Evolutionary conservation across 2,888 invertebrate species (phyloP).

Genomic region (Heliconius sara): DNA sequence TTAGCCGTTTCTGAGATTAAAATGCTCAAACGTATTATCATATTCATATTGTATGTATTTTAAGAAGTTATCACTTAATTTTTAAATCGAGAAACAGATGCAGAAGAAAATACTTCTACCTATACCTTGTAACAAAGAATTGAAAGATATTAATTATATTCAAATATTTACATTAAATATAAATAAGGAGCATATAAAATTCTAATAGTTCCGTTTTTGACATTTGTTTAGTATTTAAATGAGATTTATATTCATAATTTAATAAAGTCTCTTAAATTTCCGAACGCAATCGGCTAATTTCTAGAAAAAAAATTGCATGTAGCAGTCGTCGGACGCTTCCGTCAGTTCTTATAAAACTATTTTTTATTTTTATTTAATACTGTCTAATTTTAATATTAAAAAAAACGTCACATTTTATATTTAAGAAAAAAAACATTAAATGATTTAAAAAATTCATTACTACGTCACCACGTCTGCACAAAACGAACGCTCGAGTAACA

Average conservation of each 20-base stretch:
- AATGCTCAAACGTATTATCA: background rate
- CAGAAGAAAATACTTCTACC: background rate
- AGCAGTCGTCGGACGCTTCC: slow-evolving; percentile 7
- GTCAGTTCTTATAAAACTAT: background rate
- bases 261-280: background rate
- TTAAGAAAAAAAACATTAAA: background rate
- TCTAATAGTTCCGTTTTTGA: background rate
- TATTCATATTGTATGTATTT: too few species aligned
- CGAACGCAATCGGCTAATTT: slow-evolving; percentile 8
- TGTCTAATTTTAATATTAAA: background rate
- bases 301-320: background rate
- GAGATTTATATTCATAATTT: background rate
- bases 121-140: background rate
- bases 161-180: background rate
- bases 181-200: background rate
- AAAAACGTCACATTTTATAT: background rate
- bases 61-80: background rate
- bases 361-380: background rate
- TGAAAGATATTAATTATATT: background rate
- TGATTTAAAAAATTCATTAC: background rate
- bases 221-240: background rate
- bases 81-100: background rate
- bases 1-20: background rate
- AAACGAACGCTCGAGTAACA: slow-evolving; percentile 15
- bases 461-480: slow-evolving; percentile 16